A percentile compares a stretch with the other conserved stretches of the same genome.
Conservation (phyloP, 2,797 vertebrate species). For the Parambassis ranga region DNA sequence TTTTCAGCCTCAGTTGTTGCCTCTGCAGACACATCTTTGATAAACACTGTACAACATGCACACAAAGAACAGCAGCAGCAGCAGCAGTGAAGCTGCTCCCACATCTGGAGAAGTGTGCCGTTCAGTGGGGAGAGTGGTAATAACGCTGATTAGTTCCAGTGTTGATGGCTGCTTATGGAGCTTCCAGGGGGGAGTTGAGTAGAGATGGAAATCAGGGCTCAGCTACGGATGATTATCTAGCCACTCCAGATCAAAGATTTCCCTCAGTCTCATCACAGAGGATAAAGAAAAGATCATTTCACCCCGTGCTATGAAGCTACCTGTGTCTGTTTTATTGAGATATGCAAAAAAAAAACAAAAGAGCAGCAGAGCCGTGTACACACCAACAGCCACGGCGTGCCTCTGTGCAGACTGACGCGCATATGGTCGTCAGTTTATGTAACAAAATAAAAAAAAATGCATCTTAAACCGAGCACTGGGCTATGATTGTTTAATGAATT, state of each 20-base stretch:
- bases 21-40: conserved; percentile 11
- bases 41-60: not conserved
- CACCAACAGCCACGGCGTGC: not conserved
- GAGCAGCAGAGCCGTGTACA: not conserved
- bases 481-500: conserved; percentile 23
- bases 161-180: conserved; percentile 61
- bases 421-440: conserved; percentile 12
- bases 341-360: not conserved
- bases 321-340: conserved; percentile 27
- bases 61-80: conserved; percentile 4
- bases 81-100: not conserved
- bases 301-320: conserved; percentile 33
- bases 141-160: conserved; percentile 73
- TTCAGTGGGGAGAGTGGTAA: conserved; percentile 55
- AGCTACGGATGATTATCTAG: conserved; percentile 76
- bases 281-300: conserved; percentile 60
- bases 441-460: conserved; percentile 14
- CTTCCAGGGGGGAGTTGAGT: conserved; percentile 69
- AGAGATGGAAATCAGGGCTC: conserved; percentile 76
- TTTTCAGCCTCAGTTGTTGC: not conserved
- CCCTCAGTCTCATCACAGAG: conserved; percentile 56
- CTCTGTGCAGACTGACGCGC: not conserved
- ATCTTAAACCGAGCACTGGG: not conserved
- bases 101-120: conserved; percentile 63
- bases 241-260: conserved; percentile 77